Base-by-base conservation (phyloP, 1,140 invertebrate species). In the Aphelinus atriplicis region DNA sequence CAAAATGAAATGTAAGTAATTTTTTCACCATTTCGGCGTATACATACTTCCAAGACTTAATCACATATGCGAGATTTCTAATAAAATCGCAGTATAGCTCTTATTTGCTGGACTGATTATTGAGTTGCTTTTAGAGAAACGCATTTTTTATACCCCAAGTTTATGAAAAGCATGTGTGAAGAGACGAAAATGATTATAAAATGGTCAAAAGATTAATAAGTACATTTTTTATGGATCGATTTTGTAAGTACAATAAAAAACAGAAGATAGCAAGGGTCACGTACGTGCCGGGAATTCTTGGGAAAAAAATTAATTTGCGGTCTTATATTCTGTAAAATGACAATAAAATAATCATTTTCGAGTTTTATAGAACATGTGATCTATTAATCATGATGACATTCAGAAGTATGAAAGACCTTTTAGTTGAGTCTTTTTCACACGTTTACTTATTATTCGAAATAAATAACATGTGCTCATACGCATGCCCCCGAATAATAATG, bases 1-100 rank as follows among this genome's bases (percentile, higher is more conserved):
- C 92, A 95, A 79, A 91, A 96, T 84, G 90, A 90, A 75, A 92
- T 94, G 94, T 96, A 85, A 91, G 89, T 84, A 71, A 50, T 63
- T 3, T 51, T 65, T 65, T 7, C 43, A 10, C 60, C 47, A 7
- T 6, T 62, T 46, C 56, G 26, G 26, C 26, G 26, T 26, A 26
- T 26, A 26, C 26, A 26, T 26, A 26, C 26, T 26, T 26, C 26
- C 26, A 26, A 26, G 26, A 26, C 26, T 26, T 26, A 26, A 26
- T 26, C 26, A 26, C 26, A 26, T 26, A 26, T 26, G 26, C 26
- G 26, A 26, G 26, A 26, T 26, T 26, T 26, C 26, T 26, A 26
- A 26, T 26, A 26, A 26, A 26, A 26, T 26, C 26, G 26, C 26
- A 26, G 26, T 26, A 26, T 26, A 26, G 26, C 26, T 26, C 26